A percentile compares a stretch with the other conserved stretches of the same genome.
Evolutionary conservation across 2,797 vertebrate species (phyloP).

Genomic region (Anomalospiza imberbis): DNA sequence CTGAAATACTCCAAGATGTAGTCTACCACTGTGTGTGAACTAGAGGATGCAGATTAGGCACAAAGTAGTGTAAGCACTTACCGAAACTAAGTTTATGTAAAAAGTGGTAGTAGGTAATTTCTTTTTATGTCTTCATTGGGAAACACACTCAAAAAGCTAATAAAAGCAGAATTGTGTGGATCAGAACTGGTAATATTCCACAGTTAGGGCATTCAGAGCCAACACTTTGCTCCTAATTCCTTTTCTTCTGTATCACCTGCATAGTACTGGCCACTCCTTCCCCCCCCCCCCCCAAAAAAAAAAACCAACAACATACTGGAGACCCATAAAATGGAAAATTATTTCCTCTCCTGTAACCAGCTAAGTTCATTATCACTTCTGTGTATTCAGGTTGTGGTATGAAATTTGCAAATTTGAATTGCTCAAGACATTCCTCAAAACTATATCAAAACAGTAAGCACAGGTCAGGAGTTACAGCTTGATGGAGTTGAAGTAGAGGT

Average conservation of each 20-base stretch:
- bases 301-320: not conserved
- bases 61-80: not conserved
- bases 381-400: not conserved
- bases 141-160: not conserved
- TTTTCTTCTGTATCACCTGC: not conserved
- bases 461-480: not conserved
- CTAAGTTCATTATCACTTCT: not conserved
- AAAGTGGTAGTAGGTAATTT: not conserved
- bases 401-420: not conserved
- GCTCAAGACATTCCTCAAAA: not conserved
- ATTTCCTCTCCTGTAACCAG: not conserved
- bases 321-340: not conserved
- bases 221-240: not conserved
- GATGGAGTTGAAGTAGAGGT: not conserved
- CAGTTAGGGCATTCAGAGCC: not conserved
- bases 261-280: not conserved
- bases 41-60: not conserved
- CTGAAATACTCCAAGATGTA: not conserved
- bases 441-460: not conserved
- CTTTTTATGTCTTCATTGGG: not conserved
- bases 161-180: not conserved
- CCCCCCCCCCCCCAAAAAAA: fast-evolving
- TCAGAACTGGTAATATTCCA: not conserved
- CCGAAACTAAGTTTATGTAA: not conserved
- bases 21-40: not conserved